Conservation (phyloP, 2,888 invertebrate genomes). For the Limulus polyphemus region DNA sequence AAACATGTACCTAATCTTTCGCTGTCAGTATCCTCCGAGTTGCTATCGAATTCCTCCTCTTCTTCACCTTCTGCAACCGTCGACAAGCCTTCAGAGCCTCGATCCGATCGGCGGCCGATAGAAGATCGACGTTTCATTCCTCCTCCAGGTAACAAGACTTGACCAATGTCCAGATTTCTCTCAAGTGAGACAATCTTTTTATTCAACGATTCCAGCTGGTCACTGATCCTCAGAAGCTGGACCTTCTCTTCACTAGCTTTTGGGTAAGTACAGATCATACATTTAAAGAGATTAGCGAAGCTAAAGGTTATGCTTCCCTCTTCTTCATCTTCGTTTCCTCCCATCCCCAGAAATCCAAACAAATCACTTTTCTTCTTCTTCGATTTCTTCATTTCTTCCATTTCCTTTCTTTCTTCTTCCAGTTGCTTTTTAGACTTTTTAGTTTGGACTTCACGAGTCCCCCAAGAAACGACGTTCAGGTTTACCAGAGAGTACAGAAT, state of each 20-base stretch:
- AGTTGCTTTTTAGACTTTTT: conserved; percentile 90
- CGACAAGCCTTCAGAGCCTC: conserved; percentile 12
- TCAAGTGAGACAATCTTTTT: conserved; percentile 24
- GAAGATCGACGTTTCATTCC: conserved; percentile 8
- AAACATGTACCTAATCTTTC: conserved; percentile 12
- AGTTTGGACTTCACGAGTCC: conserved; percentile 69
- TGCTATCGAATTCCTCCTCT: conserved; percentile 7
- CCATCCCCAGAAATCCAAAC: conserved; percentile 20
- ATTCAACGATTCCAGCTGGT: conserved; percentile 40
- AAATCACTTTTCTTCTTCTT: conserved; percentile 41
- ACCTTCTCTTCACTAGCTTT: conserved; percentile 80
- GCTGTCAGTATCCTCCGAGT: conserved; percentile 10
- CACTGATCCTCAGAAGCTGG: conserved; percentile 45
- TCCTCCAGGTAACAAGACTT: neutral
- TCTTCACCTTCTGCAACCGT: conserved; percentile 14
- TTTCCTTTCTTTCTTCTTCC: conserved; percentile 45
- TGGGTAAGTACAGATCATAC: conserved; percentile 78
- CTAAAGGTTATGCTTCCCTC: conserved; percentile 83
- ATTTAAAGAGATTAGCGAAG: conserved; percentile 75
- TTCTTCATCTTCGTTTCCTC: conserved; percentile 44
- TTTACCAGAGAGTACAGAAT: conserved; percentile 86
- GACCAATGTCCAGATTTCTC: conserved; percentile 10
- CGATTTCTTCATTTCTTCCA: conserved; percentile 53
- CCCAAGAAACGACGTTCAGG: conserved; percentile 87
- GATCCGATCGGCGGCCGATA: conserved; percentile 10